Evolutionary conservation across 1,140 invertebrate genomes (phyloP), one percentile per base, ranked within the genome.

Genomic region (Sycobia sp.): DNA sequence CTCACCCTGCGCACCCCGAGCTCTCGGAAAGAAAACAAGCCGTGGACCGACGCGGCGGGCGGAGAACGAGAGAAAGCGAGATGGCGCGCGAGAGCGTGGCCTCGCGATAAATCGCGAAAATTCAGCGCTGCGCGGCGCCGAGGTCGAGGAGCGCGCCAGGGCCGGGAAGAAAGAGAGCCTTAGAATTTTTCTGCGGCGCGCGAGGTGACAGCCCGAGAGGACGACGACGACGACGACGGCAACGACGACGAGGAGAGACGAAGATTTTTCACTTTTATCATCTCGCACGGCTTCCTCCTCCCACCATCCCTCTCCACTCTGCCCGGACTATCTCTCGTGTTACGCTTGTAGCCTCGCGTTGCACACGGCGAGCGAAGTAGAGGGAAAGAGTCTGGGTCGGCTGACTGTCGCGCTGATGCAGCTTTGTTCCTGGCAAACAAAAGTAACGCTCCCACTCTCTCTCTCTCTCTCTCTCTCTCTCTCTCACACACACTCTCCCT

Each of bases 401-500:
- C 27, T 25, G 41, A 22, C 32, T 20, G 44, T n/a, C 20, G 13
- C 20, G 43, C 43, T 25, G 13, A 25, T 43, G 4, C 27, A 46
- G 62, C 62, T 65, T 65, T 65, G 62, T 65, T 59, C 62, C 39
- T 34, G 16, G 32, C 55, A 58, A 65, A 65, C 55, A 65, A 59
- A 59, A 53, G 55, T 53, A 25, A 57, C 46, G 11, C 34, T 46
- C 29, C 29, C 29, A 4, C 29, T 34, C n/a, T 51, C 13, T 25
- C n/a, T 59, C 39, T 36, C 39, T 56, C 53, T 34, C 23, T 34
- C 49, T 53, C n/a, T n/a, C n/a, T n/a, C n/a, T n/a, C n/a, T n/a
- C n/a, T n/a, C n/a, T n/a, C n/a, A n/a, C n/a, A n/a, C n/a, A n/a
- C n/a, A n/a, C n/a, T n/a, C n/a, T n/a, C n/a, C n/a, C n/a, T n/a